Evolutionary conservation across 2,888 invertebrate species (phyloP).

Genomic region (Drosophila atroscutellata): DNA sequence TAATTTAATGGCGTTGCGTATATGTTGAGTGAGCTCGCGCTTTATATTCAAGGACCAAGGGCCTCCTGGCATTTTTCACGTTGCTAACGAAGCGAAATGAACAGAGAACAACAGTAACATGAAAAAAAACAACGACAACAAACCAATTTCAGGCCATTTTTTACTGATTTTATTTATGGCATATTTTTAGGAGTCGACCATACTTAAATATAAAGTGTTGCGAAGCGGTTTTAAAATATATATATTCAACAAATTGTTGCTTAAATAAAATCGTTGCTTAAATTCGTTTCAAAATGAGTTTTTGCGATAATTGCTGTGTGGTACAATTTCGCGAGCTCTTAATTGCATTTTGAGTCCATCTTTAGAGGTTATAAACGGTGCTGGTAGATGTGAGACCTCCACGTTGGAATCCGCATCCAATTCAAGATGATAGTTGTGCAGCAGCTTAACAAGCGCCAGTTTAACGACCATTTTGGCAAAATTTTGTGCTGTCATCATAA

Average conservation of each 20-base stretch:
- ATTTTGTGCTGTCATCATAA: conserved; percentile 72
- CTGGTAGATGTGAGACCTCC: conserved; percentile 69
- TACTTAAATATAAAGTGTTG: conserved; percentile 60
- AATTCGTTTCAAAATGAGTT: conserved; percentile 37
- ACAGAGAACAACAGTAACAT: conserved; percentile 36
- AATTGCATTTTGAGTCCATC: conserved; percentile 73
- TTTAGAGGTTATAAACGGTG: conserved; percentile 66
- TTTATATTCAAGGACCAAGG: conserved; percentile 29
- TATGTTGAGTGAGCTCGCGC: conserved; percentile 42
- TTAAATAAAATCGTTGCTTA: conserved; percentile 45
- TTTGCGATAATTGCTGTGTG: conserved; percentile 44
- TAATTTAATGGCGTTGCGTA: conserved; percentile 68
- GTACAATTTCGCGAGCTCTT: conserved; percentile 56
- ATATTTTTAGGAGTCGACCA: conserved; percentile 68
- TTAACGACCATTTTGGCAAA: conserved; percentile 82
- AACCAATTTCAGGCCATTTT: conserved; percentile 44
- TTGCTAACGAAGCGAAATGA: conserved; percentile 71
- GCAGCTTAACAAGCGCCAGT: conserved; percentile 77
- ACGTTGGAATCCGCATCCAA: conserved; percentile 43
- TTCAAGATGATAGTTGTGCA: conserved; percentile 77
- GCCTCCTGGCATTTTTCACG: conserved; percentile 54
- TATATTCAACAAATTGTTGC: conserved; percentile 23
- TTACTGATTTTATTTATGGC: conserved; percentile 74
- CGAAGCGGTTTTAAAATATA: conserved; percentile 15
- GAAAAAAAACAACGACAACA: conserved; percentile 9